Conservation (phyloP, 2,888 invertebrate species). For the Actias luna region DNA sequence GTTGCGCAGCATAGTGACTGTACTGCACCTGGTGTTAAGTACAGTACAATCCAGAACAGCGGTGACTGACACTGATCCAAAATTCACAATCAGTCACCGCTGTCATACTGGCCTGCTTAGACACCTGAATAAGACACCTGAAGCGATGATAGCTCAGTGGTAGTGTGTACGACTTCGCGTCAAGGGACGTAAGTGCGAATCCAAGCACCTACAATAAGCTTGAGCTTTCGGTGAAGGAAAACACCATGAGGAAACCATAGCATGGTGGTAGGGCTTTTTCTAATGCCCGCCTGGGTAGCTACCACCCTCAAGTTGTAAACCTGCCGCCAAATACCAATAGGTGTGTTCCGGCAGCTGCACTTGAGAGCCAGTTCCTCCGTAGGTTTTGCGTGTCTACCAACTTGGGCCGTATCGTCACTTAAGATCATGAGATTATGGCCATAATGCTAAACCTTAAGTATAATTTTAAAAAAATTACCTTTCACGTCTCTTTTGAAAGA, state of each 20-base stretch:
- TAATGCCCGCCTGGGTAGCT: background rate
- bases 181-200: background rate
- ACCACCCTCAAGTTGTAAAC: background rate
- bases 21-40: no score
- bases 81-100: no score
- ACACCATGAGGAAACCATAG: background rate
- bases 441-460: no score
- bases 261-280: background rate
- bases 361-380: background rate
- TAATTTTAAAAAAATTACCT: no score
- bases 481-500: no score
- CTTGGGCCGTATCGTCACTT: background rate
- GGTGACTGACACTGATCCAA: no score
- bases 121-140: background rate
- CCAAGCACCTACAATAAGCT: background rate
- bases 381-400: background rate
- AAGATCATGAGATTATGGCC: no score
- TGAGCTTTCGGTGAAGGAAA: background rate
- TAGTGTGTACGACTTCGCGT: background rate
- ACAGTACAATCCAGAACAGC: no score
- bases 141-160: background rate
- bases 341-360: background rate
- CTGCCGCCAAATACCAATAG: background rate
- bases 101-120: no score
- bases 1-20: no score